These are phyloP conservation scores for Diprion similis DNA, from an alignment of 1,140 invertebrate genomes.

Conservation along the genomic window DNA sequence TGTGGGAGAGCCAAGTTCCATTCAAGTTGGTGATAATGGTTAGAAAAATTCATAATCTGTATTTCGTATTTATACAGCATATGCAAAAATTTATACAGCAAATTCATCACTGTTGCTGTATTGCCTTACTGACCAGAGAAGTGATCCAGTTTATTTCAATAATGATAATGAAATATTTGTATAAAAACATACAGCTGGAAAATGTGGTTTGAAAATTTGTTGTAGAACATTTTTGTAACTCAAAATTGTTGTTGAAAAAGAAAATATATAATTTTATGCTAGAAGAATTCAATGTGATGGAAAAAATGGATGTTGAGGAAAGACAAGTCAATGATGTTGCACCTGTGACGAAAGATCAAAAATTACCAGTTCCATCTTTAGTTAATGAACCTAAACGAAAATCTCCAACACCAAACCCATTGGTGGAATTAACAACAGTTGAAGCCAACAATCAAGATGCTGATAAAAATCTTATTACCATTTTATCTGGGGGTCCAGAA, in stretches of 20 bases:
- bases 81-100: constrained; percentile 17
- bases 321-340: constrained; percentile 35
- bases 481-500: constrained; percentile 39
- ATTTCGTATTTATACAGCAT: constrained; percentile 28
- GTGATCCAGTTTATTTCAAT: constrained; percentile 4
- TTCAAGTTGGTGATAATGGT: constrained; percentile 57
- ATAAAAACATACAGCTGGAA: too few relatives aligned
- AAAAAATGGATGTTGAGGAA: constrained; percentile 12
- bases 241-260: too few relatives aligned
- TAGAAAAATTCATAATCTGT: constrained; percentile 23
- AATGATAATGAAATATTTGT: too few relatives aligned
- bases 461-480: constrained; percentile 44
- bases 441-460: constrained; percentile 31
- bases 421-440: constrained; percentile 33
- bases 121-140: constrained; percentile 8
- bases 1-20: constrained; percentile 45
- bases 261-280: background rate
- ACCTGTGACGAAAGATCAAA: constrained; percentile 23
- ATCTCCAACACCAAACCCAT: background rate
- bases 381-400: constrained; percentile 3
- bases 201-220: too few relatives aligned
- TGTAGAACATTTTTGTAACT: too few relatives aligned
- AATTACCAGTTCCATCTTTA: constrained; percentile 21
- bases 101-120: constrained; percentile 1
- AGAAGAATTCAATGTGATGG: constrained; percentile 52